Evolutionary conservation across 2,113 vertebrate genomes (phyloP), one percentile per base, ranked within the genome.

Genomic region (Holacanthus passer): DNA sequence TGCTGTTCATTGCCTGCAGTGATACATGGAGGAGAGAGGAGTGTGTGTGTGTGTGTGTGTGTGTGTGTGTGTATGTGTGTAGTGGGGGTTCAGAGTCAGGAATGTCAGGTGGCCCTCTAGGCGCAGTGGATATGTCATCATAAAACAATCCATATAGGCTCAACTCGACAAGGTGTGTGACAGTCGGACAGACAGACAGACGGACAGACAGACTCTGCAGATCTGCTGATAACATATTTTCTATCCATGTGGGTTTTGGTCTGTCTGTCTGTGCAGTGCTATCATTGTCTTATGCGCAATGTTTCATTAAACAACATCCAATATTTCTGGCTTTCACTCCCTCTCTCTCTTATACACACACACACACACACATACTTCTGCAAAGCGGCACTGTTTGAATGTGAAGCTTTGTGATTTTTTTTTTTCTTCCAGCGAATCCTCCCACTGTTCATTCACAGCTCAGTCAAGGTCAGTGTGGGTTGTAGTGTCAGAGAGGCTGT

Each of bases 61-160:
- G 52, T 78, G 81, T 59, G 66, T 59, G 66, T 47, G 78, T 59
- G 71, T 37, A 71, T 63, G 63, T 71, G 72, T 68, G 68, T 48
- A 27, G 39, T 68, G 79, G 86, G 83, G 88, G 91, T 89, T 94
- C 92, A 91, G 84, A 85, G 91, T 87, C 83, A 88, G 95, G 94
- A 95, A 95, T 96, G 93, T 95, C 92, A 94, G 95, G 93, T 95
- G 94, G 93, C 92, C 95, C 94, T 95, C 80, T 90, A 88, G 95
- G 95, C 95, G 35, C 89, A 91, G 91, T 87, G 90, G 92, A 94
- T 94, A 93, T 95, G 94, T 95, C 92, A 95, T 95, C 94, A 94
- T 95, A 95, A 94, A 94, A 94, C 92, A 93, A 94, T 93, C 90
- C 88, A 85, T 88, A 82, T 68, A 81, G 92, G 88, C 87, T 93